Evolutionary conservation across 1,140 invertebrate genomes (phyloP).

Genomic region (Propsilocerus akamusi): DNA sequence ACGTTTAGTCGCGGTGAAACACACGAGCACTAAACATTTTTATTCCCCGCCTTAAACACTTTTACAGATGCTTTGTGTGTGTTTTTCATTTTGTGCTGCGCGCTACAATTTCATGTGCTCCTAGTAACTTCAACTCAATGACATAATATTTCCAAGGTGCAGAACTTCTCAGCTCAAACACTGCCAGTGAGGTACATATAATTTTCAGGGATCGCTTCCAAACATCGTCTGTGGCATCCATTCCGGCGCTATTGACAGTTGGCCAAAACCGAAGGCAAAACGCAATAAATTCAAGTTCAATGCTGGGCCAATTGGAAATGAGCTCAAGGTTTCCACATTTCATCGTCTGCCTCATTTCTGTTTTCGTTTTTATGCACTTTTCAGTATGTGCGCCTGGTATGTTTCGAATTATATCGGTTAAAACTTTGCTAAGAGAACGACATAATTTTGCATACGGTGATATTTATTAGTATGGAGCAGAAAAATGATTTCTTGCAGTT

Average conservation of each 20-base stretch:
- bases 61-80: no score
- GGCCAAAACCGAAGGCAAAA: no score
- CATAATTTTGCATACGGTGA: neutral
- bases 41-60: no score
- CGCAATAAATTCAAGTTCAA: neutral
- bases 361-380: neutral
- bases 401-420: neutral
- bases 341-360: neutral
- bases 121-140: neutral
- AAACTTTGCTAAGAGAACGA: neutral
- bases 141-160: slow-evolving; percentile 2
- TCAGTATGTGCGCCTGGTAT: neutral
- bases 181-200: no score
- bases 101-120: neutral
- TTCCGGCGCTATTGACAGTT: no score
- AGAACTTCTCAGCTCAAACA: no score
- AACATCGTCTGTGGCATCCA: no score
- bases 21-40: no score
- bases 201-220: no score
- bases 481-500: neutral
- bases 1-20: no score
- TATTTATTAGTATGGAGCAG: neutral
- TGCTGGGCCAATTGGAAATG: neutral
- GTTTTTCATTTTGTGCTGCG: neutral
- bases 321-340: slow-evolving; percentile 1